Evolutionary conservation across 2,888 invertebrate species (phyloP), one percentile per base, ranked within the genome.

Genomic region (Physocephala rufipes): DNA sequence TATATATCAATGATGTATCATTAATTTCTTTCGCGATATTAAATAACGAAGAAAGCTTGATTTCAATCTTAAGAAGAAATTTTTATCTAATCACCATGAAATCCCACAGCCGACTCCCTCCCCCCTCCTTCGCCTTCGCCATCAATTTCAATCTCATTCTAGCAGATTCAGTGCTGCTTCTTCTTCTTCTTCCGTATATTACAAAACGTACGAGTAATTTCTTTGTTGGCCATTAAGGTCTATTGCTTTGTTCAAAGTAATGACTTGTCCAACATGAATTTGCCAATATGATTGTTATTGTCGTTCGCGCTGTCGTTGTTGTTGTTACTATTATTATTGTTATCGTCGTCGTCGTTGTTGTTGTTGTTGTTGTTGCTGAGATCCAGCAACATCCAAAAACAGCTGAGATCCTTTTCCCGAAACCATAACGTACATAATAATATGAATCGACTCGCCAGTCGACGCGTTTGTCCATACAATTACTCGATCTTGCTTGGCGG

Each of bases 181-280:
- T 19, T 19, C 51, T 21, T 36, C 21, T 53, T 21, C 21, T 9
- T 21, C 12, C 53, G 4, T 21, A n/a, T n/a, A n/a, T n/a, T n/a
- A n/a, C n/a, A 21, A 24, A n/a, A 1, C 21, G 53, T 21, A 53
- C 1, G 9, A 53, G 19, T 53, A 53, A 53, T 53, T n/a, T 15
- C 21, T 53, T 9, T 58, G 24, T 28, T 58, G 58, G 26, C 58
- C 26, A 58, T 58, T 58, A 28, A 58, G 26, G n/a, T n/a, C 51
- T 51, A 15, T 30, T 65, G 28, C 28, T 30, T 36, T 26, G 51
- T 36, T 12, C 49, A 24, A 16, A 16, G 58, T 58, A 67, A 67
- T 43, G 45, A 67, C 67, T 24, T 58, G 67, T 67, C 67, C 67
- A 67, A 59, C 67, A 59, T 67, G 24, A 67, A 67, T 59, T 19